These are phyloP conservation scores for Liopterus haemorrhoidalis DNA, from an alignment of 2,888 invertebrate species.

Conservation along the genomic window DNA sequence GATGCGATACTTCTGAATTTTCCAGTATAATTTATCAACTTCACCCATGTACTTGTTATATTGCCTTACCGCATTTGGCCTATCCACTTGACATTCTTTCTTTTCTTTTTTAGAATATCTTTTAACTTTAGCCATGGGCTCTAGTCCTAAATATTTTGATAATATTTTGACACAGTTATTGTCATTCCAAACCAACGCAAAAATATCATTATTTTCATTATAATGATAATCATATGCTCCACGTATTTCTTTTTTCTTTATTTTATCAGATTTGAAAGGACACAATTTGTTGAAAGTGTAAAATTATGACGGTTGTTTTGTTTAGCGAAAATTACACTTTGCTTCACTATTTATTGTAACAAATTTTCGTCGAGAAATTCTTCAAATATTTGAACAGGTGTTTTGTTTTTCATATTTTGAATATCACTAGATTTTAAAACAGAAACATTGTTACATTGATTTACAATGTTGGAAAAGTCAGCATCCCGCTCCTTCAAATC, in stretches of 20 bases:
- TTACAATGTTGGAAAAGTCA: no score
- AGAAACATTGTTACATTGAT: no score
- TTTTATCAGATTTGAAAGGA: constrained; percentile 9
- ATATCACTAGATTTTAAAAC: no score
- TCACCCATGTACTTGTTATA: constrained; percentile 17
- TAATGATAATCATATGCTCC: constrained; percentile 10
- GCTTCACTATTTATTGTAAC: no score
- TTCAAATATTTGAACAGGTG: no score
- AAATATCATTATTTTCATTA: constrained; percentile 11
- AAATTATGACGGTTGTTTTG: no score
- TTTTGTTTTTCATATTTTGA: no score
- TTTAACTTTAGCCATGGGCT: constrained; percentile 6
- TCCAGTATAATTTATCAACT: constrained; percentile 15
- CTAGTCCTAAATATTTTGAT: constrained; percentile 8
- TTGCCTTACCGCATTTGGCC: constrained; percentile 4
- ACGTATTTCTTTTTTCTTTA: constrained; percentile 10
- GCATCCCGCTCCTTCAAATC: no score
- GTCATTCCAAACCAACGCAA: constrained; percentile 13
- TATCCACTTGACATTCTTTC: constrained; percentile 9
- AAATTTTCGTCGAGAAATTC: no score
- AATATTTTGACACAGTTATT: constrained; percentile 15
- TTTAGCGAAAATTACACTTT: no score
- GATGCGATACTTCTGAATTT: constrained; percentile 14
- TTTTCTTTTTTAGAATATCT: constrained; percentile 10
- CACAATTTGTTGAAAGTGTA: no score